Evolutionary conservation across 2,888 invertebrate species (phyloP).

Genomic region (Catocala sponsa): DNA sequence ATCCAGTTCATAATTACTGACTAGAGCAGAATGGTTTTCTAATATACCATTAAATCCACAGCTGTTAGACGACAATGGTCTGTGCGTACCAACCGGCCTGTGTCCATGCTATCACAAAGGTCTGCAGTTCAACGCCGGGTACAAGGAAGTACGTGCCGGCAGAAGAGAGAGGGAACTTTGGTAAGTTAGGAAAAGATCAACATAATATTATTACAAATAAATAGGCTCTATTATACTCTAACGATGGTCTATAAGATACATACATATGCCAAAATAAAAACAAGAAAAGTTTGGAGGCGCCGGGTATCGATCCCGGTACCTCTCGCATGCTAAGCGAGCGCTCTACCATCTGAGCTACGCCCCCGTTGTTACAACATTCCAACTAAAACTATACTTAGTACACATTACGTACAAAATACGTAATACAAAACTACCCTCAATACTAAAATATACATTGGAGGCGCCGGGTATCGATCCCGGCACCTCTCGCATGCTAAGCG

Average conservation of each 20-base stretch:
- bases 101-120: slow-evolving; percentile 94
- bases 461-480: slow-evolving; percentile 86
- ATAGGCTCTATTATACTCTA: too few species aligned
- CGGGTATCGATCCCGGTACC: slow-evolving; percentile 89
- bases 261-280: too few species aligned
- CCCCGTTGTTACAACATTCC: slow-evolving; percentile 57
- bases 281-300: slow-evolving; percentile 73
- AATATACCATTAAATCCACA: slow-evolving; percentile 30
- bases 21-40: background rate
- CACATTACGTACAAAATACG: slow-evolving; percentile 1
- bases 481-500: slow-evolving; percentile 87
- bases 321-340: slow-evolving; percentile 89
- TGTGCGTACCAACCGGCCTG: slow-evolving; percentile 92
- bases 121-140: slow-evolving; percentile 91
- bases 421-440: slow-evolving; percentile 6
- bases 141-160: slow-evolving; percentile 92
- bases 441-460: slow-evolving; percentile 20
- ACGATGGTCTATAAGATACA: too few species aligned
- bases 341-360: slow-evolving; percentile 89
- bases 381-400: slow-evolving; percentile 5
- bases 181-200: slow-evolving; percentile 76
- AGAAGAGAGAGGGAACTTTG: slow-evolving; percentile 91
- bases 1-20: too few species aligned
- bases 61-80: slow-evolving; percentile 90
- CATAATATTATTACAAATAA: too few species aligned